Base-by-base conservation (phyloP, 2,113 vertebrate genomes). In the Geothlypis trichas region DNA sequence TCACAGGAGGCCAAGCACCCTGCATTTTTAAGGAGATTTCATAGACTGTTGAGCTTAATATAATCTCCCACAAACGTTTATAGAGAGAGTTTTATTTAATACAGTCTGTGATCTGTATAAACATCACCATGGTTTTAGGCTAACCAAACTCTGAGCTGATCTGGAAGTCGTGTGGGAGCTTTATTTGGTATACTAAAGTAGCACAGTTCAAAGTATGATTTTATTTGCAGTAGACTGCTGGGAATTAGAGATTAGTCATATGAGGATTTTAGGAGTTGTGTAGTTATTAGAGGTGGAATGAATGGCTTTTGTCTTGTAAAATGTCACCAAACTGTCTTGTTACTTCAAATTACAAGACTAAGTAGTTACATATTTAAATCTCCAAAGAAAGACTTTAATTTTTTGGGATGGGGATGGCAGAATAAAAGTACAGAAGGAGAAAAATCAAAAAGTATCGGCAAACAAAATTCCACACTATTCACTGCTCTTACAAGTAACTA, bases 241-340 rank as follows among this genome's bases (percentile, higher is more conserved):
- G 95, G 94, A 97, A 98, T 97, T 91, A 96, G 47, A 92, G 68
- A 97, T 98, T 97, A 97, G 96, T 97, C 94, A 96, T 94, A 93
- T 71, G 91, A 73, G 66, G 79, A 96, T 95, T 96, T 97, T 96
- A 97, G 97, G 90, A 93, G 93, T 94, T 93, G 74, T 94, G 87
- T 96, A 90, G 93, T 94, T 85, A 95, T 69, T 54, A 96, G 65
- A 93, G 44, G 77, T 96, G 97, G 96, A 96, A 89, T 98, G 95
- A 97, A 94, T 93, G 84, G 68, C 94, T 96, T 97, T 92, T 49
- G 6, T 88, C 92, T 87, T 93, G 89, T 96, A 96, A 97, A 96
- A 96, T 97, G 95, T 97, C 96, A 97, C 87, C 88, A 95, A 92
- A 87, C 95, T 92, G 82, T 96, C 97, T 95, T 92, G 82, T 97